A percentile compares a stretch with the other conserved stretches of the same genome.
phyloP scores from a whole-genome alignment of 2,113 vertebrate species.

The Myodes glareolus region DNA sequence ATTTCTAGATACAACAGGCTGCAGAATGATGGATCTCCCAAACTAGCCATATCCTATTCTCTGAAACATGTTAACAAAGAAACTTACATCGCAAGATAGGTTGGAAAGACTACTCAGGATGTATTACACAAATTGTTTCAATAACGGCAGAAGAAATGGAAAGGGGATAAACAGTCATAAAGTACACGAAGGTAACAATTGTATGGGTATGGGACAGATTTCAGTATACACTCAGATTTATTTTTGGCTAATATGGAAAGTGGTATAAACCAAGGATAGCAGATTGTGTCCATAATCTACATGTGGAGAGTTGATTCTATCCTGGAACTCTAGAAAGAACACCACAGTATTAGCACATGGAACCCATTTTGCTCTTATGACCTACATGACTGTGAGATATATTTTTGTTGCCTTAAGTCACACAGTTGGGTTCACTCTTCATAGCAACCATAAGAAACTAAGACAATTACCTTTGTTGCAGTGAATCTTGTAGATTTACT shows the following conservation, averaged over 20 bases:
- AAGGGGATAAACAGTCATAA: neutral
- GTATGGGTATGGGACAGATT: neutral
- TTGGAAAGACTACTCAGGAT: conserved; percentile 18
- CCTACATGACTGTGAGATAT: neutral
- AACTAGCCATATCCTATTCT: neutral
- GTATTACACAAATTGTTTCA: neutral
- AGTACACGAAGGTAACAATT: neutral
- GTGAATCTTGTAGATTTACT: neutral
- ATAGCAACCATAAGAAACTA: neutral
- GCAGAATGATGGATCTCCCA: neutral
- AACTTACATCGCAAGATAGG: neutral
- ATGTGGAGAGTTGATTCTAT: neutral
- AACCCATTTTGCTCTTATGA: neutral
- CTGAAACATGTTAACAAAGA: neutral
- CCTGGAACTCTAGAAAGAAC: neutral
- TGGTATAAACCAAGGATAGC: neutral
- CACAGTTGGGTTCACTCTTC: neutral
- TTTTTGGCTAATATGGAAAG: neutral
- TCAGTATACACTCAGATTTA: neutral
- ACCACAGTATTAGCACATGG: neutral
- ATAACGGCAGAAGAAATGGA: neutral
- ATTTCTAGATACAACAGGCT: neutral
- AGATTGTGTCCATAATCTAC: neutral
- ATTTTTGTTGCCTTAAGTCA: neutral
- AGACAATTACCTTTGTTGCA: neutral